Base-by-base conservation (phyloP, 2,888 invertebrate genomes). In the Argynnis bischoffii region DNA sequence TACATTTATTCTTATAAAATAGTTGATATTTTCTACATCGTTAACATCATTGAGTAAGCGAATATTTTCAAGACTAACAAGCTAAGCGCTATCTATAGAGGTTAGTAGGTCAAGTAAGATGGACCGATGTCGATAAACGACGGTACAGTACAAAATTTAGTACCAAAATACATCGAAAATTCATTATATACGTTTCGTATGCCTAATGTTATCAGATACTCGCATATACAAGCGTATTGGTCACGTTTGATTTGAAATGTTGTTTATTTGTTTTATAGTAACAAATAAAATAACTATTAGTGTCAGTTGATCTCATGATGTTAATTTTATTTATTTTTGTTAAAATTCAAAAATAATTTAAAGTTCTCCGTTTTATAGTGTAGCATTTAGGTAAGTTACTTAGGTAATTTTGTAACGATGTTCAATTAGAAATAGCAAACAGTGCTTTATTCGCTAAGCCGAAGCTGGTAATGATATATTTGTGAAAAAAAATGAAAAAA, bases 131-230 rank as follows among this genome's bases (percentile, higher is more conserved):
- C 89, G 83, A 80, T 78, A 79, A 72, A 76, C 86, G 88, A 89
- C 89, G 78, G 79, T 75, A 82, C 76, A 87, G 85, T 90, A 91
- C 88, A 91, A 90, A 90, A 89, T 74, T 83, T 82, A 86, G 87
- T 90, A 90, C 89, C 89, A 90, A 91, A 90, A 90, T 89, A 90
- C 83, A 87, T 87, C 81, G 83, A 81, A 85, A 81, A 82, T 72
- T 77, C 55, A 67, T 54, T 71, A 70, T 64, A 57, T 67, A 66
- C 64, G 61, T 68, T 65, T 55, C 51, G 53, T 70, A 69, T 67
- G 59, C 41, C 64, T 70, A 67, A 70, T 65, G 59, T 63, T 51
- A 67, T 66, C 64, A 65, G 59, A 70, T 69, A 65, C 65, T 51
- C 66, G 68, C 51, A 41, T 61, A 51, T 56, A 15, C 35, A 46